phyloP scores from a whole-genome alignment of 2,888 invertebrate species.

The Dryomyza anilis region DNA sequence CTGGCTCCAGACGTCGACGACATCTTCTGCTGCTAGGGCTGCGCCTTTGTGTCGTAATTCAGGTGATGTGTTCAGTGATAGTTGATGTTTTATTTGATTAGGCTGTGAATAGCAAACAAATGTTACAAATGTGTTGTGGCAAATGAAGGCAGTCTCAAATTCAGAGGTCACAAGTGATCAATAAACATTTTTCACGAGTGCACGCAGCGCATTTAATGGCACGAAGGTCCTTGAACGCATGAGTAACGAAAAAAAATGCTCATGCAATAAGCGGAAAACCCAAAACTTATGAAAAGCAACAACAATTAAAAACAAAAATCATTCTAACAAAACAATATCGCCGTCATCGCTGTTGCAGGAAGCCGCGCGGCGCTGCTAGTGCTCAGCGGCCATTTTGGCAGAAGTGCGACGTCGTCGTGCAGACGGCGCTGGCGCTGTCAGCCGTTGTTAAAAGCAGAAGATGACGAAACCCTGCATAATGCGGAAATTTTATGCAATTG shows the following conservation, averaged over 20 bases:
- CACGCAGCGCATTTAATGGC: too few relatives aligned
- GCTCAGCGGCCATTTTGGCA: conserved; percentile 57
- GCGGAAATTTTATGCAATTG: background rate
- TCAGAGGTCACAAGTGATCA: too few relatives aligned
- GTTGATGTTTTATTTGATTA: background rate
- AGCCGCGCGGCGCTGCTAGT: background rate
- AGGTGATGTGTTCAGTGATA: background rate
- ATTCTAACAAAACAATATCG: background rate
- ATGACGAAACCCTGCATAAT: conserved; percentile 21
- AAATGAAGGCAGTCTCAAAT: too few relatives aligned
- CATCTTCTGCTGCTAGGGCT: conserved; percentile 37
- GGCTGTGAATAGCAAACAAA: too few relatives aligned
- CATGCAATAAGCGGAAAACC: background rate
- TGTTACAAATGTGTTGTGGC: too few relatives aligned
- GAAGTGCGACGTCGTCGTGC: conserved; percentile 35
- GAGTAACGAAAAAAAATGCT: background rate
- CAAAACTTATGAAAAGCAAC: background rate
- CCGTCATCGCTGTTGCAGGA: background rate
- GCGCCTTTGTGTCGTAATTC: background rate
- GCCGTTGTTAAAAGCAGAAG: conserved; percentile 23
- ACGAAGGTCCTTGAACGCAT: background rate
- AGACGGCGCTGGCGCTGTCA: background rate
- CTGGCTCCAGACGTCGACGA: conserved; percentile 54
- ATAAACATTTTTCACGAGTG: too few relatives aligned
- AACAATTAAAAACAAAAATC: background rate